These are phyloP conservation scores for Paradisaea rubra DNA, from an alignment of 2,113 vertebrate species.

Conservation along the genomic window DNA sequence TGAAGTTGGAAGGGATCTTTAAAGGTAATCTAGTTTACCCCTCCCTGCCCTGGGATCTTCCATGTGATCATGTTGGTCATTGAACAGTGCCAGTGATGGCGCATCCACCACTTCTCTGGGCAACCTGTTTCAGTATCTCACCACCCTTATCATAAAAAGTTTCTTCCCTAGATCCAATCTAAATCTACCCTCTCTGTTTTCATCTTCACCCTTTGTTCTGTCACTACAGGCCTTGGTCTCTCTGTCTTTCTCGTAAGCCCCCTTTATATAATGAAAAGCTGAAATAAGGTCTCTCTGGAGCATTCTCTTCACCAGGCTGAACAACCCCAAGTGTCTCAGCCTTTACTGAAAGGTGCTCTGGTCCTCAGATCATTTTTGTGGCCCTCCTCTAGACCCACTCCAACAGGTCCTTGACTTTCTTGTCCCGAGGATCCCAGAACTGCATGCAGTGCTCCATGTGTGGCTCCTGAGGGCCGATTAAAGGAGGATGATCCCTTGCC, in stretches of 20 bases:
- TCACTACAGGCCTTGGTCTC: neutral
- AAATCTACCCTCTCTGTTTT: neutral
- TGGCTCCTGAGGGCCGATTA: rapidly evolving
- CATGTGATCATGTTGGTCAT: neutral
- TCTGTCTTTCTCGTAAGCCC: neutral
- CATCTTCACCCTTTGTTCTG: neutral
- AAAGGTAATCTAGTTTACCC: neutral
- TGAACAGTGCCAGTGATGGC: neutral
- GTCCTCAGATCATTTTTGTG: rapidly evolving
- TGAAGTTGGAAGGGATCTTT: neutral
- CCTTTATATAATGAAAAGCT: neutral
- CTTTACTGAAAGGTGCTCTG: neutral
- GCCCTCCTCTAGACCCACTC: rapidly evolving
- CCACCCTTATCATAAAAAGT: neutral
- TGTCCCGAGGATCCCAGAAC: neutral
- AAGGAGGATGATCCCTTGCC: neutral
- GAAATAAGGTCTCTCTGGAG: neutral
- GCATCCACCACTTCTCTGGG: neutral
- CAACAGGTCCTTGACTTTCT: neutral
- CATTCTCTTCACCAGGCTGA: neutral
- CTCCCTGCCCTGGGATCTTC: neutral
- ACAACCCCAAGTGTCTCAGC: neutral
- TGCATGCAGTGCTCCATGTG: neutral
- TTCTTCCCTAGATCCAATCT: neutral
- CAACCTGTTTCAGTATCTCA: neutral